A percentile compares a stretch with the other conserved stretches of the same genome.
Conservation (phyloP, 2,888 invertebrate genomes). For the Alviniconcha strummeri region DNA sequence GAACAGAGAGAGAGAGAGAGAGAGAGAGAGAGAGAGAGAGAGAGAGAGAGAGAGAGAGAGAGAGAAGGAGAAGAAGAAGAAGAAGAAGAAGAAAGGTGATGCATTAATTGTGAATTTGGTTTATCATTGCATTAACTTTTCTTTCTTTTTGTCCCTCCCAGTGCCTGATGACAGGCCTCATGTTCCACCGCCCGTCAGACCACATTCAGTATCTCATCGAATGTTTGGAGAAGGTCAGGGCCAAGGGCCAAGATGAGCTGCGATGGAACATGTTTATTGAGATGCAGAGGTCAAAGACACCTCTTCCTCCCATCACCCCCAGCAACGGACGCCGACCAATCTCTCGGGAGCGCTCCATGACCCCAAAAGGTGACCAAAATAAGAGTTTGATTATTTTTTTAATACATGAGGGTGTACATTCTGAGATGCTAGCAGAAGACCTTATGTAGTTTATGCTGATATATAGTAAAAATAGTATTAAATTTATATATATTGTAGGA, state of each 20-base stretch:
- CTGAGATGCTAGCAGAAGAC: too few relatives aligned
- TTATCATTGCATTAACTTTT: too few relatives aligned
- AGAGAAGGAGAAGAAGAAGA: too few relatives aligned
- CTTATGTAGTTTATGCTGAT: too few relatives aligned
- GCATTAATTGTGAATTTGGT: too few relatives aligned
- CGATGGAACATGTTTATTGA: slow-evolving; percentile 72
- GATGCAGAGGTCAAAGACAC: slow-evolving; percentile 63
- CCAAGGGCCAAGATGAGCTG: slow-evolving; percentile 62
- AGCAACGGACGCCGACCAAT: slow-evolving; percentile 54
- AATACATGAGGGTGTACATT: background rate
- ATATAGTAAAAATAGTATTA: too few relatives aligned
- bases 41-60: too few relatives aligned
- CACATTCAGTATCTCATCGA: slow-evolving; percentile 71
- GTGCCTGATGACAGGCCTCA: slow-evolving; percentile 76
- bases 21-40: too few relatives aligned
- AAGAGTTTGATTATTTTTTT: background rate
- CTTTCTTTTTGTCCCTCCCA: slow-evolving; percentile 49
- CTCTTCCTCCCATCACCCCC: slow-evolving; percentile 59
- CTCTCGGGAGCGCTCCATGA: slow-evolving; percentile 41
- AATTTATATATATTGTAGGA: too few relatives aligned
- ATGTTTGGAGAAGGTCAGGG: slow-evolving; percentile 67
- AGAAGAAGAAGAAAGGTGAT: too few relatives aligned
- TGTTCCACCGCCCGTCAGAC: slow-evolving; percentile 75
- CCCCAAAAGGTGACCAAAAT: slow-evolving; percentile 36
- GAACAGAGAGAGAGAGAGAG: too few relatives aligned